phyloP scores from a whole-genome alignment of 1,140 invertebrate genomes.

The Gonatopus flavifemur region DNA sequence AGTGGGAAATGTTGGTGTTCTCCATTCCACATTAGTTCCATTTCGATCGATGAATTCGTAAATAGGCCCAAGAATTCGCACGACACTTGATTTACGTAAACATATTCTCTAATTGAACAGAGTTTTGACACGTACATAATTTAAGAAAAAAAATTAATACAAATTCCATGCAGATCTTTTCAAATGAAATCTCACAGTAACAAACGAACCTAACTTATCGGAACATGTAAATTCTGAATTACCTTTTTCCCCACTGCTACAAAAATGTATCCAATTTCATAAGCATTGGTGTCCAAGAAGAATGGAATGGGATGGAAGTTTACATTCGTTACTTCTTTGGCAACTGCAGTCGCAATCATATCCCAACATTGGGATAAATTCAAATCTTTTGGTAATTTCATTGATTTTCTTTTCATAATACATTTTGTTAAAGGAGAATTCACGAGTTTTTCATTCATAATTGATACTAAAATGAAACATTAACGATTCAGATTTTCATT shows the following conservation, averaged over 20 bases:
- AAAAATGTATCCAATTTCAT: constrained; percentile 39
- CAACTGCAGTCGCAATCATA: constrained; percentile 13
- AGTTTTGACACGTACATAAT: not conserved
- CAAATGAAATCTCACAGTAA: too few species aligned
- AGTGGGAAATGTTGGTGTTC: too few species aligned
- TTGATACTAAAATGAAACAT: too few species aligned
- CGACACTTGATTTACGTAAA: constrained; percentile 8
- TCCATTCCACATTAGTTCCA: too few species aligned
- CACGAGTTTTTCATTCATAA: too few species aligned
- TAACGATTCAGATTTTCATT: too few species aligned
- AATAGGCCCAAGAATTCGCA: constrained; percentile 30
- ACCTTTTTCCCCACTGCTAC: constrained; percentile 16
- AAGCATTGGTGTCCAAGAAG: constrained; percentile 34
- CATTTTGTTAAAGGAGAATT: too few species aligned
- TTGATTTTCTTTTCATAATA: too few species aligned
- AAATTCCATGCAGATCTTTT: too few species aligned
- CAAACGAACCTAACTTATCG: not conserved
- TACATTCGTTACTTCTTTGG: constrained; percentile 18
- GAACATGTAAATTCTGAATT: not conserved
- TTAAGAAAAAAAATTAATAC: constrained; percentile 3
- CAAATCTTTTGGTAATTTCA: constrained; percentile 22
- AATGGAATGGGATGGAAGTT: constrained; percentile 31
- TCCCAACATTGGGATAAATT: constrained; percentile 30
- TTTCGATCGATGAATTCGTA: constrained; percentile 21
- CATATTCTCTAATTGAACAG: constrained; percentile 15